Conservation (phyloP, 2,797 vertebrate species). For the Cottoperca gobio region DNA sequence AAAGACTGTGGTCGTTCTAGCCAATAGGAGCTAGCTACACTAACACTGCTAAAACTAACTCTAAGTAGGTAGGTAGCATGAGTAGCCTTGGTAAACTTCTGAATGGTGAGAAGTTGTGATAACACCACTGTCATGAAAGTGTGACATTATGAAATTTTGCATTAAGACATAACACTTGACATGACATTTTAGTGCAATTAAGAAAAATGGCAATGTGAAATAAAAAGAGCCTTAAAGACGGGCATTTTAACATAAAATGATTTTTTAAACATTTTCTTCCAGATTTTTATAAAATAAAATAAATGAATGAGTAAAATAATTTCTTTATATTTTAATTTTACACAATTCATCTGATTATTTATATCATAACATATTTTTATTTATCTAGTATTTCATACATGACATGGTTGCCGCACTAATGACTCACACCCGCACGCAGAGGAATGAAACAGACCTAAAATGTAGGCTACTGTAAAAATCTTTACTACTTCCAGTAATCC, state of each 20-base stretch:
- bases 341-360: background rate
- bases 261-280: no score
- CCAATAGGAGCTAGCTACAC: no score
- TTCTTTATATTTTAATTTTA: background rate
- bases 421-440: background rate
- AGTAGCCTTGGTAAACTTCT: no score
- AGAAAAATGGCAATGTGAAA: background rate
- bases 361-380: background rate
- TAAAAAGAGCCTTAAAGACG: background rate
- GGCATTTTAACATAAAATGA: background rate
- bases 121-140: background rate
- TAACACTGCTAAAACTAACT: no score
- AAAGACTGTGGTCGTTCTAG: no score
- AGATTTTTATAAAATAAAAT: no score
- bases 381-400: background rate
- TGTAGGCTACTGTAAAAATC: background rate
- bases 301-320: background rate
- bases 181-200: background rate
- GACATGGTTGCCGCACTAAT: background rate
- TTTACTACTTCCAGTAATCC: background rate
- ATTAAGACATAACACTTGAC: background rate
- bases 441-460: constrained; percentile 1
- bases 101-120: no score
- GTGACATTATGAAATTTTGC: background rate
- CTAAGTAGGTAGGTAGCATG: no score